These are phyloP conservation scores for Tetrax tetrax DNA, from an alignment of 2,113 vertebrate species.

Conservation along the genomic window DNA sequence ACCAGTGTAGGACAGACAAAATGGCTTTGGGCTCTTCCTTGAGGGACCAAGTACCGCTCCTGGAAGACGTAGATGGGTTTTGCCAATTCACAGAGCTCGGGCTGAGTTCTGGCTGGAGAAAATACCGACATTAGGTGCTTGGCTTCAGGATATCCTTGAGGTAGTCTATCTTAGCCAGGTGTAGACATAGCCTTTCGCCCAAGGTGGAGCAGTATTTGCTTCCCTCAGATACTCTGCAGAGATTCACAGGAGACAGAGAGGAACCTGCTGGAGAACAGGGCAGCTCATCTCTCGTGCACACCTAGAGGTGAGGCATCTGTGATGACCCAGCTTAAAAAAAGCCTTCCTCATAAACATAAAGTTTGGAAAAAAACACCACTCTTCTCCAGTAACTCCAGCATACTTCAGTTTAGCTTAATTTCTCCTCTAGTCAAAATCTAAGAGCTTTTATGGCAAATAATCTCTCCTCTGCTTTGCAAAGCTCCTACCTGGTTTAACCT, in stretches of 20 bases:
- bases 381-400: neutral
- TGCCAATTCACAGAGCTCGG: neutral
- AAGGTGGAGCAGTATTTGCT: neutral
- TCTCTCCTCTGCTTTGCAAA: neutral
- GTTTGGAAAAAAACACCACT: neutral
- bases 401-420: neutral
- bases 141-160: neutral
- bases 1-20: neutral
- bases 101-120: neutral
- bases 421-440: neutral
- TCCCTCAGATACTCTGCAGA: neutral
- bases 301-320: neutral
- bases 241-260: neutral
- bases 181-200: neutral
- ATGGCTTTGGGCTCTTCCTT: neutral
- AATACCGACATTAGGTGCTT: neutral
- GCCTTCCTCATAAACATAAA: neutral
- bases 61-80: neutral
- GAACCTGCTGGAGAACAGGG: neutral
- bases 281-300: neutral
- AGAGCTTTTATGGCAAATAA: neutral
- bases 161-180: neutral
- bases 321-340: neutral
- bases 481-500: neutral
- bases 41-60: neutral